phyloP scores from a whole-genome alignment of 1,140 invertebrate genomes.

The Andricus grossulariae region DNA sequence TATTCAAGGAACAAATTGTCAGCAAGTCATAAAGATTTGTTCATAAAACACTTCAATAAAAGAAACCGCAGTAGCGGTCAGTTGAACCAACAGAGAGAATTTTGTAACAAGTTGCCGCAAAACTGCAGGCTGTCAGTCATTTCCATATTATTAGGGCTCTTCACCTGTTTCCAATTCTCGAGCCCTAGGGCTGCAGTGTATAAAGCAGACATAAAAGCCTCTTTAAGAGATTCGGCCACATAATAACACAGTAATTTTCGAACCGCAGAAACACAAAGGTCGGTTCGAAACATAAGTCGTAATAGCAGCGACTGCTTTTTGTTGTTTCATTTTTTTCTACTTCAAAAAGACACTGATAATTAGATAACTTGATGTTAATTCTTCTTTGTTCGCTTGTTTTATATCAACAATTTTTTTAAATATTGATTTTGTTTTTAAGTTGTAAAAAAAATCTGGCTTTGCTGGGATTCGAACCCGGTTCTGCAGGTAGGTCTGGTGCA shows the following conservation, averaged over 20 bases:
- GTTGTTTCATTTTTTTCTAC: neutral
- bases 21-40: neutral
- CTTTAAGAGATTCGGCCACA: neutral
- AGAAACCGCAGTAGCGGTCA: neutral
- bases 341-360: too few species aligned
- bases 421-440: too few species aligned
- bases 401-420: too few species aligned
- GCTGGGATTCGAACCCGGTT: too few species aligned
- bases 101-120: neutral
- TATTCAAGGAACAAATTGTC: neutral
- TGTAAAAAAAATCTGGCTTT: too few species aligned
- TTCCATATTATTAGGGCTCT: constrained; percentile 11
- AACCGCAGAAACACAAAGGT: neutral
- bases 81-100: neutral
- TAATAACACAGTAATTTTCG: constrained; percentile 2
- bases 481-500: too few species aligned
- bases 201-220: constrained; percentile 2
- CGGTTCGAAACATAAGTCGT: neutral
- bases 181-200: neutral
- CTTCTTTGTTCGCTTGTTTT: too few species aligned
- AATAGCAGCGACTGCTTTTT: neutral
- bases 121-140: constrained; percentile 11
- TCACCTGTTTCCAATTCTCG: constrained; percentile 1
- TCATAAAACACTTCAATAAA: neutral
- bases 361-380: too few species aligned